These are phyloP conservation scores for Drosophila bocki DNA, from an alignment of 1,140 invertebrate genomes.

Conservation along the genomic window DNA sequence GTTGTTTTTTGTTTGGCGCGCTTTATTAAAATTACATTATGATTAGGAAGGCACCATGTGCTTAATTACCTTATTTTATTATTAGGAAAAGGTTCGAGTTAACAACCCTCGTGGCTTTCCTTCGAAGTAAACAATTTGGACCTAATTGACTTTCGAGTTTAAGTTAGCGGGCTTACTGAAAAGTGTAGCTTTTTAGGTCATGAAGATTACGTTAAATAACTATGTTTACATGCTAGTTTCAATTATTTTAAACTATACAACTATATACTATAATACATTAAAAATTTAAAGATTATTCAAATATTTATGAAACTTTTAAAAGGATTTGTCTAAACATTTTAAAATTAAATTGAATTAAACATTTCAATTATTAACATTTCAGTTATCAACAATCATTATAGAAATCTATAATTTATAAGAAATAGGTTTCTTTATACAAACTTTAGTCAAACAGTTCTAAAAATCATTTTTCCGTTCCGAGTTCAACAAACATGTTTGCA, in stretches of 20 bases:
- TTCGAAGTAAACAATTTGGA: neutral
- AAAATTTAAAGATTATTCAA: neutral
- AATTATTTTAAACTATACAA: neutral
- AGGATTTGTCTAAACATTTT: neutral
- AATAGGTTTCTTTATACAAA: neutral
- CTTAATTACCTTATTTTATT: conserved; percentile 47
- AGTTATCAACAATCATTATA: neutral
- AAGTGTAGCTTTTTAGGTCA: neutral
- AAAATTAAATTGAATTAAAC: neutral
- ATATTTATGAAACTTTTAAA: neutral
- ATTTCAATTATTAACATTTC: neutral
- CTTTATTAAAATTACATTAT: conserved; percentile 53
- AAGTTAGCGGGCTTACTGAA: neutral
- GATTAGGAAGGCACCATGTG: conserved; percentile 50
- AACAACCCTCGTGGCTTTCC: neutral
- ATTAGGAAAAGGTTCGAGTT: conserved; percentile 8
- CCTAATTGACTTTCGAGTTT: conserved; percentile 13
- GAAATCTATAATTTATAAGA: neutral
- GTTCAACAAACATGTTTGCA: neutral
- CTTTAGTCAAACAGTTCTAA: neutral
- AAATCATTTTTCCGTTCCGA: neutral
- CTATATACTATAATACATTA: neutral
- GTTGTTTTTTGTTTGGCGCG: conserved; percentile 73
- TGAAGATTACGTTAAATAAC: neutral
- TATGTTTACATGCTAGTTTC: neutral